Evolutionary conservation across 2,797 vertebrate species (phyloP).

Genomic region (Thamnophis elegans): DNA sequence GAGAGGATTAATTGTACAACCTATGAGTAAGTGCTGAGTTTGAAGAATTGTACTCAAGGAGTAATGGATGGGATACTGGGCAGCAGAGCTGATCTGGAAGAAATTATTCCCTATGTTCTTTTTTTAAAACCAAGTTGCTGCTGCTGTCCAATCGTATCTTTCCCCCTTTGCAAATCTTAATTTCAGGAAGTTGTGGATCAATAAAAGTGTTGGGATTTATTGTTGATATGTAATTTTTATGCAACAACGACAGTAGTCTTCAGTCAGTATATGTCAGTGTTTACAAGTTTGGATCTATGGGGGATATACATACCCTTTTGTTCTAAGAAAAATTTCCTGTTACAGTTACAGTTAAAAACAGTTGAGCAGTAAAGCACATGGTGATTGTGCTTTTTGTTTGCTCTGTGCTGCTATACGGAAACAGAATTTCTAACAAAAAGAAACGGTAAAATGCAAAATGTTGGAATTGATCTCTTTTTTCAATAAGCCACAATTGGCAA

Average conservation of each 20-base stretch:
- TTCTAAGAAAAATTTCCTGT: no score
- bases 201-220: background rate
- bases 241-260: no score
- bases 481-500: background rate
- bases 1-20: background rate
- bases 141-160: background rate
- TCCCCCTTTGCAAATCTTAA: background rate
- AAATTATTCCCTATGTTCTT: background rate
- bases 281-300: no score
- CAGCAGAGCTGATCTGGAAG: background rate
- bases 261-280: no score
- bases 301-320: no score
- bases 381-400: no score
- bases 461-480: background rate
- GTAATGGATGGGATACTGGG: background rate
- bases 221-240: no score
- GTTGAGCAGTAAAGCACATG: no score
- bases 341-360: no score
- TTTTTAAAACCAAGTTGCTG: background rate
- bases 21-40: background rate
- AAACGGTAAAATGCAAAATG: background rate
- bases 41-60: background rate
- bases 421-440: no score
- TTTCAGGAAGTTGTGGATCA: background rate
- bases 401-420: no score